Percentiles rank a stretch among this genome's conserved stretches.
Conservation (phyloP, 2,113 vertebrate genomes). For the Cyprinus carpio region DNA sequence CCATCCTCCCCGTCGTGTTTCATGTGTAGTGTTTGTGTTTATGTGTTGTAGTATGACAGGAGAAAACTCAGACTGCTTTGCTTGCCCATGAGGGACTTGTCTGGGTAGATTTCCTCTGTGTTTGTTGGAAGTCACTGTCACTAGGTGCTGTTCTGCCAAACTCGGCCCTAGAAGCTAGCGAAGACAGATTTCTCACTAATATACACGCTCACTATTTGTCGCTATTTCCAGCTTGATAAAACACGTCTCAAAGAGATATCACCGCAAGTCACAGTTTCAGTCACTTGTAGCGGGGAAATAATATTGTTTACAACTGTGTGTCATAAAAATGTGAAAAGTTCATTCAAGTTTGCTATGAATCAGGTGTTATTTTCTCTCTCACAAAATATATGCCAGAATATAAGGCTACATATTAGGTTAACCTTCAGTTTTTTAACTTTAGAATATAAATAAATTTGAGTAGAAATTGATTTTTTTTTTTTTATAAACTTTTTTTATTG, state of each 20-base stretch:
- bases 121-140: constrained; percentile 12
- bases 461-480: not conserved
- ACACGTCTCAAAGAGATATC: not conserved
- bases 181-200: constrained; percentile 13
- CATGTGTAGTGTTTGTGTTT: constrained; percentile 7
- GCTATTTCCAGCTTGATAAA: not conserved
- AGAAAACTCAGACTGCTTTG: constrained; percentile 39
- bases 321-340: not conserved
- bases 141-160: not conserved
- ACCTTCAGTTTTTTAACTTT: not conserved
- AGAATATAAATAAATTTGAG: not conserved
- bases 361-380: not conserved
- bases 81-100: not conserved
- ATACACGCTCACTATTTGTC: not conserved
- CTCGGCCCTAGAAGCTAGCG: not conserved
- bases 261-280: not conserved
- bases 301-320: not conserved
- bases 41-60: constrained; percentile 36
- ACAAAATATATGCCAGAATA: not conserved
- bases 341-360: not conserved
- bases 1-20: constrained; percentile 33
- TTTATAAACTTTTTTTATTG: too few species aligned
- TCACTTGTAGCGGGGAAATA: not conserved
- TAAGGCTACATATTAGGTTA: not conserved
- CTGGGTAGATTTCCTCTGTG: not conserved